Base-by-base conservation (phyloP, 2,888 invertebrate species). In the Alloplasta piceator region DNA sequence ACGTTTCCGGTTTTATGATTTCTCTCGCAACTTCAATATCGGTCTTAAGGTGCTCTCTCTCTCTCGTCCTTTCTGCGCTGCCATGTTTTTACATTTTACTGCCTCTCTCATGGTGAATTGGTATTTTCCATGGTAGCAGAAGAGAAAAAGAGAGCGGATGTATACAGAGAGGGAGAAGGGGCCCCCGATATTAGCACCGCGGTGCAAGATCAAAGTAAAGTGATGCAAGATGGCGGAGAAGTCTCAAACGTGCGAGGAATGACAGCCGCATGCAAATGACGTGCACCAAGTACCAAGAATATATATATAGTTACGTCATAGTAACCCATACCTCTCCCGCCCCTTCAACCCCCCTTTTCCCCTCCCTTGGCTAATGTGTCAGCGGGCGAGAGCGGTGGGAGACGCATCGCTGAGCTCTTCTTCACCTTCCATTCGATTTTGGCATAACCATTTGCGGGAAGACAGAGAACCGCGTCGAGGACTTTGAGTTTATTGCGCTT, bases 151-250 rank as follows among this genome's bases (percentile, higher is more conserved):
- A 26, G n/a, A n/a, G n/a, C n/a, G n/a, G n/a, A n/a, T n/a, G n/a
- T n/a, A n/a, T n/a, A n/a, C n/a, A n/a, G n/a, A n/a, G 26, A 26
- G 26, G 3, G 26, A 26, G 26, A 3, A 26, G 26, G 26, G 78
- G 82, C 83, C 82, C 81, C 77, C 82, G 77, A 85, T 84, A 85
- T 86, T 86, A 86, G 84, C 79, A 81, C 71, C 78, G 26, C 26
- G 52, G 80, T 43, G 82, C 78, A 77, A 86, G 85, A 86, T 86
- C 86, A 86, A 86, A 86, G 86, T 85, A 81, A 86, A 85, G 84
- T 86, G 85, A 85, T 84, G 86, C 86, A 86, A 85, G 84, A 85
- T 85, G 85, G 86, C 85, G 85, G 74, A 80, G 71, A 63, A 72
- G 81, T 77, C 83, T 83, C 77, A 82, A 82, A 86, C 86, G 86